Evolutionary conservation across 2,888 invertebrate species (phyloP), one percentile per base, ranked within the genome.

Genomic region (Xanthorhoe spadicearia): DNA sequence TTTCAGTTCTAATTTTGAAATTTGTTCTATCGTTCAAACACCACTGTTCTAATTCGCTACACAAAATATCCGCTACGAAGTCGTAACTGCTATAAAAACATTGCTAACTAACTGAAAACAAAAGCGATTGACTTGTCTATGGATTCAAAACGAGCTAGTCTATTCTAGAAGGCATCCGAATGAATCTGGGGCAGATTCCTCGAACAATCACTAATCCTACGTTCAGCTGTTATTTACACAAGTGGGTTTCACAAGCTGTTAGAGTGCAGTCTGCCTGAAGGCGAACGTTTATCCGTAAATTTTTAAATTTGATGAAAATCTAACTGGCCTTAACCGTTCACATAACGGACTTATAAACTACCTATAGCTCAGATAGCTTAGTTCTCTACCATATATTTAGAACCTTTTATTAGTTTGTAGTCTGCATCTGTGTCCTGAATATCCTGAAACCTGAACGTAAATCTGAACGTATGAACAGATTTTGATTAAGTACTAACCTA

Each of bases 241-340:
- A 70, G 63, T 63, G 69, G 66, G 55, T 73, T 73, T 67, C 73
- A 66, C 69, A 71, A 71, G 52, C 48, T 54, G 54, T 60, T 66
- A 64, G 53, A 51, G 57, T 43, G 61, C 38, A 13, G 54, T 49
- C 35, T 64, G 60, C 35, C 35, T 63, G 60, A 35, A 52, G 9
- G 19, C 46, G 63, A 62, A 53, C 38, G 15, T 23, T 4, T 23
- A 23, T 23, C 23, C 23, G 23, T 23, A 23, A 23, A 23, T 23
- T 23, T 23, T 23, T 23, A 3, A 23, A 23, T 23, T n/a, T n/a
- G n/a, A 23, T 23, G 23, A 23, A 23, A 23, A 23, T 23, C 23
- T 3, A 23, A 23, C 1, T 23, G 4, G 23, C n/a, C n/a, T n/a
- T n/a, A n/a, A n/a, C n/a, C n/a, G n/a, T n/a, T n/a, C n/a, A n/a